phyloP scores from a whole-genome alignment of 2,888 invertebrate genomes.

The Mongoloraphidia duomilia region DNA sequence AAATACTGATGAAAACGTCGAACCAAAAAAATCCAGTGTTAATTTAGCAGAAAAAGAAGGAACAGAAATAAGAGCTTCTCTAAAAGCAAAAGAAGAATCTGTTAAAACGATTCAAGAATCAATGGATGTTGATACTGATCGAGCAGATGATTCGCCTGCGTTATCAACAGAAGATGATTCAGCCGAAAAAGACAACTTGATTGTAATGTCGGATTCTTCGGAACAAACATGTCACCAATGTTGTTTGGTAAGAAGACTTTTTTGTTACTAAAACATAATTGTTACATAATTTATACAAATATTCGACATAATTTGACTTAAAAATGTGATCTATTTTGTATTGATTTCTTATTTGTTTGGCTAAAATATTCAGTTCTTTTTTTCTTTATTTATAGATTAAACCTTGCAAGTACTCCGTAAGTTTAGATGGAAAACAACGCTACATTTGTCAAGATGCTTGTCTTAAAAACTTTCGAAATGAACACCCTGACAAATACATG shows the following conservation, averaged over 20 bases:
- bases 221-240: not conserved
- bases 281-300: too few species aligned
- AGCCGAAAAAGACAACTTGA: not conserved
- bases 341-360: too few species aligned
- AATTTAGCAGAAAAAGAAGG: too few species aligned
- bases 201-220: too few species aligned
- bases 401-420: too few species aligned
- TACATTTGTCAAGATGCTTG: conserved; percentile 43
- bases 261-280: too few species aligned
- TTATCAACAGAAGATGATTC: not conserved
- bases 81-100: conserved; percentile 6
- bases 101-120: not conserved
- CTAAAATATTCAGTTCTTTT: too few species aligned
- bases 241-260: not conserved
- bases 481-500: conserved; percentile 28
- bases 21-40: too few species aligned
- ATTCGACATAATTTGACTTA: too few species aligned
- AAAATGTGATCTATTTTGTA: too few species aligned
- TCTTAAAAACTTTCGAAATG: conserved; percentile 32
- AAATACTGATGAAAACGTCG: too few species aligned
- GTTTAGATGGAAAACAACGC: conserved; percentile 32
- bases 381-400: too few species aligned
- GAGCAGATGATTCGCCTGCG: not conserved
- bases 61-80: not conserved
- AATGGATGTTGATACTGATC: not conserved